Base-by-base conservation (phyloP, 2,113 vertebrate species). In the Panthera leo region DNA sequence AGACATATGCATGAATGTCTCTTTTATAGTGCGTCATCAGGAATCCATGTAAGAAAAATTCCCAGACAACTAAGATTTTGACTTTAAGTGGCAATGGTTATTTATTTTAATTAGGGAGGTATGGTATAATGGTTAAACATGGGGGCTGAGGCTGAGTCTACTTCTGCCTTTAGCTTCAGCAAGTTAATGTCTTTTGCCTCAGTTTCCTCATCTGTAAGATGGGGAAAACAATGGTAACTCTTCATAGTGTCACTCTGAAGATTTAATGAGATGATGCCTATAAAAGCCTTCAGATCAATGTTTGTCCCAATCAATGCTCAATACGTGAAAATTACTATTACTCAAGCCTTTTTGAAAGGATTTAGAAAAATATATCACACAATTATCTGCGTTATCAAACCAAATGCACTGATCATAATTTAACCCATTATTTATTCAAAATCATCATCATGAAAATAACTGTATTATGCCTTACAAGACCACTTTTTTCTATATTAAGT, bases 1-100 rank as follows among this genome's bases (percentile, higher is more conserved):
- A 97, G 95, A 97, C 91, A 73, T 70, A 97, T 65, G 91, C 82
- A 70, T 90, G 96, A 97, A 96, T 97, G 82, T 94, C 95, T 97
- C 67, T 75, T 95, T 95, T 97, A 93, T 93, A 95, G 29, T 25
- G 14, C 39, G 95, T 97, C 76, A 86, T 92, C 53, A 88, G 61
- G 88, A 97, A 98, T 91, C 90, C 88, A 94, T 73, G 93, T 9
- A 91, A 96, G 91, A 61, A 96, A 96, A 91, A 96, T 73, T 97
- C 85, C 85, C 36, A 97, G 70, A 92, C 70, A 95, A 93, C 45
- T 76, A 65, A 85, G 84, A 63, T 95, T 96, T 83, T 94, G 39
- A 94, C 67, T 97, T 97, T 92, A 97, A 92, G 89, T n/a, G 65
- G 71, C 31, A 92, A n/a, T 83, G 71, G n/a, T 95, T 95, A 95